Conservation (phyloP, 2,888 invertebrate species). For the Leptarthrus brevirostris region DNA sequence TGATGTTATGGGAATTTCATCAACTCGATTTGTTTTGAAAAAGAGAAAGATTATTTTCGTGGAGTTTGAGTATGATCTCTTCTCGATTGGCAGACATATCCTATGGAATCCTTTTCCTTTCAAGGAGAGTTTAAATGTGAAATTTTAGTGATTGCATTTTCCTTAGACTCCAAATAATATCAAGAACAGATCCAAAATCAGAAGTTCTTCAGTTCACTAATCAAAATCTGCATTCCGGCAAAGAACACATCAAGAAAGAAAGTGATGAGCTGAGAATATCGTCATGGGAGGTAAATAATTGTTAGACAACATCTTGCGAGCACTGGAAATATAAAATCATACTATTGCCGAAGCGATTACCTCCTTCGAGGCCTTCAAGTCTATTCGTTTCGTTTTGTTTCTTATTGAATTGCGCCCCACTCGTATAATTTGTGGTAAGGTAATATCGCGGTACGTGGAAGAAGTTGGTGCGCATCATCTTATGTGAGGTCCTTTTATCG, state of each 20-base stretch:
- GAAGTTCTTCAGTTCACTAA: too few relatives aligned
- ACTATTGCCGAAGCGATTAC: constrained; percentile 36
- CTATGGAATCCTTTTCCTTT: too few relatives aligned
- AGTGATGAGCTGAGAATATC: constrained; percentile 38
- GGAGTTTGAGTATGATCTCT: too few relatives aligned
- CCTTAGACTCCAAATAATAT: too few relatives aligned
- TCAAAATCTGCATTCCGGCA: not conserved
- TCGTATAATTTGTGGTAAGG: constrained; percentile 37
- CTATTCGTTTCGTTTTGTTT: constrained; percentile 15
- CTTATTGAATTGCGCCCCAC: constrained; percentile 42
- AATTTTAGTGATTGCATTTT: too few relatives aligned
- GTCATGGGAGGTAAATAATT: constrained; percentile 42
- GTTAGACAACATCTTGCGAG: constrained; percentile 34
- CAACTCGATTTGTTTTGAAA: not conserved
- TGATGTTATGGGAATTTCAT: not conserved
- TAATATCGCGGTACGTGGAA: constrained; percentile 2
- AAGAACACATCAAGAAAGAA: not conserved
- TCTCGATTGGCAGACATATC: too few relatives aligned
- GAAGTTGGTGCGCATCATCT: constrained; percentile 1
- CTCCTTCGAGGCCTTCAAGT: constrained; percentile 26
- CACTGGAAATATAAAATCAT: constrained; percentile 30
- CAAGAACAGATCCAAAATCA: too few relatives aligned
- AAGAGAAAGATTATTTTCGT: too few relatives aligned
- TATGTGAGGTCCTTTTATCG: constrained; percentile 44
- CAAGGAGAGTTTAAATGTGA: too few relatives aligned